phyloP scores from a whole-genome alignment of 2,113 vertebrate genomes.

The Alaudala cheleensis region DNA sequence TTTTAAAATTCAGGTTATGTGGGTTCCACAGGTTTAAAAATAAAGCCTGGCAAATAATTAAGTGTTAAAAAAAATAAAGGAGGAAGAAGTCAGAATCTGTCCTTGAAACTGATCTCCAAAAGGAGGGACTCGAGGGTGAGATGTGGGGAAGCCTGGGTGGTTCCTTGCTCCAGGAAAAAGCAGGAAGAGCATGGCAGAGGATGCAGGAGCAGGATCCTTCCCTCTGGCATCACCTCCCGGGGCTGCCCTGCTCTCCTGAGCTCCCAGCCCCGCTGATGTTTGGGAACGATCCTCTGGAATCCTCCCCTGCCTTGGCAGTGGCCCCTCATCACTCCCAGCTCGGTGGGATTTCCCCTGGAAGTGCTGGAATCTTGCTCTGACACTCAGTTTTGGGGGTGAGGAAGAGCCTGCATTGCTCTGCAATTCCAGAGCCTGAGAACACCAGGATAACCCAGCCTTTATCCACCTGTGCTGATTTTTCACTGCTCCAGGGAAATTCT shows the following conservation, averaged over 20 bases:
- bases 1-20: background rate
- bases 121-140: background rate
- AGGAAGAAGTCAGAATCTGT: background rate
- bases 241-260: no score
- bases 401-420: background rate
- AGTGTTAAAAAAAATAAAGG: background rate
- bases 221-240: rapidly evolving
- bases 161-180: background rate
- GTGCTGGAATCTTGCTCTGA: background rate
- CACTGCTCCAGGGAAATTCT: background rate
- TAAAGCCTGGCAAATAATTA: background rate
- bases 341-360: background rate
- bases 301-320: background rate
- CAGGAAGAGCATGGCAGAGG: background rate
- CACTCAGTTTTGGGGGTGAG: background rate
- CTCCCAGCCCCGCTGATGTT: background rate
- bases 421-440: background rate
- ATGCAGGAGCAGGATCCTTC: background rate
- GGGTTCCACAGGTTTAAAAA: background rate
- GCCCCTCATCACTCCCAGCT: background rate
- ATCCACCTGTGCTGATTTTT: background rate
- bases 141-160: rapidly evolving
- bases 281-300: background rate
- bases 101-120: background rate
- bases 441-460: rapidly evolving